These are phyloP conservation scores for Euura saliciscinereae DNA, from an alignment of 1,140 invertebrate species.

Conservation along the genomic window DNA sequence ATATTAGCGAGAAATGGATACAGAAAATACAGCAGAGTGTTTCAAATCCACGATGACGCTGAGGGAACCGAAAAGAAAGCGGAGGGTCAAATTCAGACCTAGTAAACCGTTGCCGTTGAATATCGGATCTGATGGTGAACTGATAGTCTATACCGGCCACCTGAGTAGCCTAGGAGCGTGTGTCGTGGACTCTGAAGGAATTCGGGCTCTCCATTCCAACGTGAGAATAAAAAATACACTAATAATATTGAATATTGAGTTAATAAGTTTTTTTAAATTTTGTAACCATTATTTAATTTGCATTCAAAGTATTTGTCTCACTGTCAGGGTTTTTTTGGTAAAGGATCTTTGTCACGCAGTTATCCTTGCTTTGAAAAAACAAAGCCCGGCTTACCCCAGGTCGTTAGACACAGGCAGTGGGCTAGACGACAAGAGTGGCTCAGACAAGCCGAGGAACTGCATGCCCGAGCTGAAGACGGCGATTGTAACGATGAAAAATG, in stretches of 20 bases:
- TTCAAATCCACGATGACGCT: slow-evolving; percentile 54
- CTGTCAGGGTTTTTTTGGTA: slow-evolving; percentile 72
- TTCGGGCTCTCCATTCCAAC: slow-evolving; percentile 69
- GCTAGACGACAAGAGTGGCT: slow-evolving; percentile 63
- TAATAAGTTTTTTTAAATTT: too few relatives aligned
- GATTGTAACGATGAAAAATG: neutral
- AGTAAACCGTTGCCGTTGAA: slow-evolving; percentile 57
- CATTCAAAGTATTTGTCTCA: slow-evolving; percentile 9
- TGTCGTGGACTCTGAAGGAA: slow-evolving; percentile 65
- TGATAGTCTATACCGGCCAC: slow-evolving; percentile 63
- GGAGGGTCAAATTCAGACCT: slow-evolving; percentile 36
- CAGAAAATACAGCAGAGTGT: neutral
- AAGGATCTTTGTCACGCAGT: slow-evolving; percentile 69
- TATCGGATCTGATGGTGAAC: slow-evolving; percentile 54
- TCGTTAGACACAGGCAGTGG: slow-evolving; percentile 65
- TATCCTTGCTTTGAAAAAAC: slow-evolving; percentile 60
- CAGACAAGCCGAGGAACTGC: slow-evolving; percentile 56
- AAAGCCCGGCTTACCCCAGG: slow-evolving; percentile 49
- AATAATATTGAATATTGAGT: too few relatives aligned
- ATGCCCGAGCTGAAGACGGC: slow-evolving; percentile 46
- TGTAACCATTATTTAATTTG: too few relatives aligned
- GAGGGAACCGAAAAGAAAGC: slow-evolving; percentile 53
- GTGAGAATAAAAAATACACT: slow-evolving; percentile 33
- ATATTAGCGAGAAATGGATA: neutral
- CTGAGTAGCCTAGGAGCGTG: slow-evolving; percentile 71